Evolutionary conservation across 2,888 invertebrate species (phyloP), one percentile per base, ranked within the genome.

Genomic region (Autographa gamma): DNA sequence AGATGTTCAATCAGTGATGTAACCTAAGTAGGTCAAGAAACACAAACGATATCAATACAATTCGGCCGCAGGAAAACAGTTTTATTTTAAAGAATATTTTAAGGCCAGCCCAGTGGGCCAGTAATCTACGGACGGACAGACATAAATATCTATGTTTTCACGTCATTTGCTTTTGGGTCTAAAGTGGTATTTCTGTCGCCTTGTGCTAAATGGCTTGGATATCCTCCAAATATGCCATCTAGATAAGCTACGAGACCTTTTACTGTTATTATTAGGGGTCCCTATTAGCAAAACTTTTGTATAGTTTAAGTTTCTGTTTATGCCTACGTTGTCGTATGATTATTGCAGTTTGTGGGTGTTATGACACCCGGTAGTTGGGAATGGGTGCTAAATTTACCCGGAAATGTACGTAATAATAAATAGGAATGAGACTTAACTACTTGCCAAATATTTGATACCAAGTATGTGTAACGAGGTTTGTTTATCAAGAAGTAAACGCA

Each of bases 141-240:
- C 85, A 85, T 88, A 88, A 88, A 88, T 89, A 91, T 89, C 89
- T 91, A 90, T 89, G 88, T 90, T 92, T 93, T 91, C 91, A 92
- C 91, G 85, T 94, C 93, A 94, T 94, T 94, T 93, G 89, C 90
- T 91, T 89, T 88, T 79, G 90, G 90, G 90, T 90, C 89, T 89
- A 90, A 90, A 91, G 91, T 91, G 90, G 91, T 89, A 87, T 90
- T 90, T 91, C 88, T 89, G 89, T 89, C 89, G 90, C 90, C 88
- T 90, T 88, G 90, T 89, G 90, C 91, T 89, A 91, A 93, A 94
- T 93, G 93, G 92, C 86, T 93, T 93, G 94, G 93, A 93, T 90
- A 89, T 90, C 87, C 88, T 92, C 92, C 93, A 93, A 93, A 93
- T 93, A 91, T 91, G 90, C 91, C 91, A 92, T 92, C 92, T 86